Evolutionary conservation across 1,140 invertebrate species (phyloP).

Genomic region (Rhopalosiphum padi): DNA sequence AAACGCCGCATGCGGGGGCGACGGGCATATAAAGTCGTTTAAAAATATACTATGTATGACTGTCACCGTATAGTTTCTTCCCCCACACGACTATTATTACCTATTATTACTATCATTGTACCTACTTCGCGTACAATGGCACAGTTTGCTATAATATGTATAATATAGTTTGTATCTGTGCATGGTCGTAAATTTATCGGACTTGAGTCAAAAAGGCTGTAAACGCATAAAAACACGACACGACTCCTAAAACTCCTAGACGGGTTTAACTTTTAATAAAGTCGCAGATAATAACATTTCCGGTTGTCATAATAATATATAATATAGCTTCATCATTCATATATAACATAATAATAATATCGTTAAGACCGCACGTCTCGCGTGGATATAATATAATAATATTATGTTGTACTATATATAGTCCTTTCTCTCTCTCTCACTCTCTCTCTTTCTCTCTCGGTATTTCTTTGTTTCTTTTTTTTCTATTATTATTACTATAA

Average conservation of each 20-base stretch:
- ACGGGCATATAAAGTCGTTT: not conserved
- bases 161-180: not conserved
- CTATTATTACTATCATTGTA: not conserved
- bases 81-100: not conserved
- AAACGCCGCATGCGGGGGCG: too few relatives aligned
- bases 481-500: not conserved
- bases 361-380: constrained; percentile 3
- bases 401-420: not conserved
- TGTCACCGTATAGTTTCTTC: too few relatives aligned
- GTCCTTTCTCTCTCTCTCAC: not conserved
- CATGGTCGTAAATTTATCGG: not conserved
- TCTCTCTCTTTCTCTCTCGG: not conserved
- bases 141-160: not conserved
- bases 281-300: constrained; percentile 36
- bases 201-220: not conserved
- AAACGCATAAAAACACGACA: not conserved
- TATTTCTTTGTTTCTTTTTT: not conserved
- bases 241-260: not conserved
- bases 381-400: not conserved
- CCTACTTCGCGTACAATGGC: not conserved
- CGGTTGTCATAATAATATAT: constrained; percentile 32
- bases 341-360: constrained; percentile 1
- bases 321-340: not conserved
- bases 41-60: too few relatives aligned
- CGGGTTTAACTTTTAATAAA: constrained; percentile 29